Percentiles rank a stretch among this genome's conserved stretches.
phyloP scores from a whole-genome alignment of 2,113 vertebrate species.

The Passer montanus region DNA sequence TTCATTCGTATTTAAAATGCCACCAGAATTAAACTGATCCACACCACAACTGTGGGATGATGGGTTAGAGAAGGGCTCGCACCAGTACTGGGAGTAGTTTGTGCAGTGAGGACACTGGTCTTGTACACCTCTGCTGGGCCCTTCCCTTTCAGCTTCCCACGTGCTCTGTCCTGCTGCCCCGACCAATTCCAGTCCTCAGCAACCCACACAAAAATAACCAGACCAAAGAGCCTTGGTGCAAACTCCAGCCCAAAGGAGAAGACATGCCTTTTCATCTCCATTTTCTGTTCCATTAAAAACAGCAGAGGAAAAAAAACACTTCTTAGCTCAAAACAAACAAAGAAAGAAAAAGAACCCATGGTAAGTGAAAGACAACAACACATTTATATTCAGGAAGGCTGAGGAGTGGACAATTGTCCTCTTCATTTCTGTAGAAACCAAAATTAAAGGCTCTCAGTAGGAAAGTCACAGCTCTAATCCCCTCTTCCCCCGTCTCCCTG shows the following conservation, averaged over 20 bases:
- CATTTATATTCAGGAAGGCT: constrained; percentile 24
- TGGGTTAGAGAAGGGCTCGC: not conserved
- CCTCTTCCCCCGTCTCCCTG: not conserved
- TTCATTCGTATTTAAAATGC: not conserved
- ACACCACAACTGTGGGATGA: not conserved
- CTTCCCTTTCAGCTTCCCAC: not conserved
- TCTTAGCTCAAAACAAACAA: not conserved
- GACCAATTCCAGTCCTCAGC: fast-evolving
- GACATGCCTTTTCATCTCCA: not conserved
- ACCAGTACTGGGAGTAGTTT: not conserved
- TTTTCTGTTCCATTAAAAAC: not conserved
- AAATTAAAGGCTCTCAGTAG: constrained; percentile 25
- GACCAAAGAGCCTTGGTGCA: not conserved
- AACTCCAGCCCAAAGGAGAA: not conserved
- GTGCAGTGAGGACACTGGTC: not conserved
- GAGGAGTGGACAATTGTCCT: not conserved
- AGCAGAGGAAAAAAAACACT: not conserved
- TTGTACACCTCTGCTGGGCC: fast-evolving
- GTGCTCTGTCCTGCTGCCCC: not conserved
- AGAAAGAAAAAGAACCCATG: not conserved
- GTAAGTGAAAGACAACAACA: not conserved
- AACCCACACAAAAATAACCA: fast-evolving
- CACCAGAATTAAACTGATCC: not conserved
- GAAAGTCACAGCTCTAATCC: constrained; percentile 23
- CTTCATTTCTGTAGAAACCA: constrained; percentile 19